A percentile compares a stretch with the other conserved stretches of the same genome.
These are phyloP conservation scores for Microcebus griseorufus DNA, from an alignment of 2,113 vertebrate genomes.

Conservation along the genomic window DNA sequence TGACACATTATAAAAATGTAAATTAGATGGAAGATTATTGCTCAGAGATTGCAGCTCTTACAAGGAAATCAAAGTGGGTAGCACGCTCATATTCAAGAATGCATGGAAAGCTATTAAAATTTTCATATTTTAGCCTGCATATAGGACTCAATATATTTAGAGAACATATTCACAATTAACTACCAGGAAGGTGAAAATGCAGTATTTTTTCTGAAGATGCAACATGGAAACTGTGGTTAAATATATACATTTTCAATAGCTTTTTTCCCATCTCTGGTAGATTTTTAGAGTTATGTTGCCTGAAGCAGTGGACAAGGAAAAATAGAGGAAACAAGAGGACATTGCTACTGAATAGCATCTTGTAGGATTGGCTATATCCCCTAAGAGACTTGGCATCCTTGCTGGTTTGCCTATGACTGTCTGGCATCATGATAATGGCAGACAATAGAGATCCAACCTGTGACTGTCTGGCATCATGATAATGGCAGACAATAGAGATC, in stretches of 20 bases:
- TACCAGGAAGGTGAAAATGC: not conserved
- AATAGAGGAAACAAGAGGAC: not conserved
- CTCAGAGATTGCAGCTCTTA: conserved; percentile 4
- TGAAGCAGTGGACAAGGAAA: conserved; percentile 3
- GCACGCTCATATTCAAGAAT: conserved; percentile 35
- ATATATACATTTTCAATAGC: not conserved
- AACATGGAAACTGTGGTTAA: not conserved
- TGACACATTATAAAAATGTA: conserved; percentile 56
- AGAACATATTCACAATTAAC: conserved; percentile 21
- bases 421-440: not conserved
- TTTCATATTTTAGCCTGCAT: not conserved
- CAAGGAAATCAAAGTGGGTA: conserved; percentile 2
- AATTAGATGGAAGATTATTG: conserved; percentile 41
- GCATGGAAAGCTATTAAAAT: conserved; percentile 37
- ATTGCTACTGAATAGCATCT: conserved; percentile 12
- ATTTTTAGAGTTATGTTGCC: not conserved
- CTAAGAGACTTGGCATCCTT: conserved; percentile 13
- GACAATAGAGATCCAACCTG: not conserved
- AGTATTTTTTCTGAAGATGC: not conserved
- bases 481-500: not conserved
- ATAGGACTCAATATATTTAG: not conserved
- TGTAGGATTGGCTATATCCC: conserved; percentile 36
- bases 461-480: not conserved
- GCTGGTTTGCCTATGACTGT: not conserved
- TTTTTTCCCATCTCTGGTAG: not conserved